phyloP scores from a whole-genome alignment of 2,797 vertebrate genomes.

The Falco columbarius region DNA sequence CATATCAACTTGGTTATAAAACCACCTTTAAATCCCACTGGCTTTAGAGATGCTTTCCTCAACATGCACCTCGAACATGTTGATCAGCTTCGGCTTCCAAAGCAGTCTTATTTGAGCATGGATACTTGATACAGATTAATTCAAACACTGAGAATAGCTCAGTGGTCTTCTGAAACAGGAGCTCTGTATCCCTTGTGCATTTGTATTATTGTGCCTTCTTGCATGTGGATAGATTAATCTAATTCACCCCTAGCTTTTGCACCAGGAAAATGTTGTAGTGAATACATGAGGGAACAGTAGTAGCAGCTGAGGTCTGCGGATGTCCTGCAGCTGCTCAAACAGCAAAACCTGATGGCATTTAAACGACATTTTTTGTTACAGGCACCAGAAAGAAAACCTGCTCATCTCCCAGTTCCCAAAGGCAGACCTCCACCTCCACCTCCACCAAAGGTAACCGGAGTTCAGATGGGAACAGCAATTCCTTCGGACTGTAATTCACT shows the following conservation, averaged over 20 bases:
- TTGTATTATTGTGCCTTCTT: background rate
- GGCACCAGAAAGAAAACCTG: background rate
- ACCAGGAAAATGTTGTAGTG: background rate
- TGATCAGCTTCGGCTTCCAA: background rate
- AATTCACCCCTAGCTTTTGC: background rate
- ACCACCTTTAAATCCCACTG: background rate
- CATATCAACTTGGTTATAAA: background rate
- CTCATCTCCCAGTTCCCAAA: background rate
- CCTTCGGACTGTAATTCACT: rapidly evolving
- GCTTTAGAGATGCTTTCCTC: background rate
- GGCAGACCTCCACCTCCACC: slow-evolving; percentile 1
- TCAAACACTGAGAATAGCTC: background rate
- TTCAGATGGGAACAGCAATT: rapidly evolving
- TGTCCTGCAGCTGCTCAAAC: background rate
- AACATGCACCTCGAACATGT: rapidly evolving
- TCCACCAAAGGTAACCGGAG: slow-evolving; percentile 26
- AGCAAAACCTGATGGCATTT: background rate
- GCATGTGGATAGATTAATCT: background rate
- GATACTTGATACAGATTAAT: rapidly evolving
- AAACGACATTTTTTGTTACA: background rate
- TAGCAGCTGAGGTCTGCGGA: background rate
- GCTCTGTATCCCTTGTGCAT: rapidly evolving
- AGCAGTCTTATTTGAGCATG: background rate
- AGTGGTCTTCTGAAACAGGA: background rate
- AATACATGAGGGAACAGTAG: rapidly evolving